A percentile compares a stretch with the other conserved stretches of the same genome.
Evolutionary conservation across 64 coral and sea anemone genomes (phyloP).

Genomic region (Stylophora pistillata): DNA sequence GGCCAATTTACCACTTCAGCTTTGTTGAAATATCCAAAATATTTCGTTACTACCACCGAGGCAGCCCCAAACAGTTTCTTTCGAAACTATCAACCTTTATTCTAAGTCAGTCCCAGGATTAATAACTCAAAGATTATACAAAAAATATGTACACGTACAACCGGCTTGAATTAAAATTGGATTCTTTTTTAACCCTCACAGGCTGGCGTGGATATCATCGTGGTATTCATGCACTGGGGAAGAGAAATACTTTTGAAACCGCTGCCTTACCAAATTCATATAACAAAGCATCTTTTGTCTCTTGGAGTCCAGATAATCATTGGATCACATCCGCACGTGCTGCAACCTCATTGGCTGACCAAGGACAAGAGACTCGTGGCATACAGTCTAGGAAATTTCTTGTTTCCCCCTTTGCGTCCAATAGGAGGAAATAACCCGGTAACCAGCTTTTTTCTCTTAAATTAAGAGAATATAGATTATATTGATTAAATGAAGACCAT

Average conservation of each 20-base stretch:
- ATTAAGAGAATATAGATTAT: no score
- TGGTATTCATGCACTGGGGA: conserved; percentile 76
- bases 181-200: neutral
- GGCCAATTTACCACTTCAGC: no score
- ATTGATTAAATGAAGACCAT: neutral
- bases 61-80: no score
- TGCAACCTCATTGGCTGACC: conserved; percentile 35
- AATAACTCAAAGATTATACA: no score
- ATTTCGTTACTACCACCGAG: no score
- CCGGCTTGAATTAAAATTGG: no score
- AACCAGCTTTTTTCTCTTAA: neutral
- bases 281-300: conserved; percentile 43
- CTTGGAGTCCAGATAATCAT: conserved; percentile 68
- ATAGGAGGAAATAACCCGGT: neutral
- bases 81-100: no score
- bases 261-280: conserved; percentile 6
- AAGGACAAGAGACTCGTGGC: conserved; percentile 21
- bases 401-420: conserved; percentile 49
- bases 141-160: no score
- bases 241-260: neutral
- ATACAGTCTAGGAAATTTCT: conserved; percentile 68
- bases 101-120: no score
- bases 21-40: no score
- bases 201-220: conserved; percentile 72
- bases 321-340: conserved; percentile 70